Conservation (phyloP, 2,113 vertebrate genomes). For the Carassius carassius region DNA sequence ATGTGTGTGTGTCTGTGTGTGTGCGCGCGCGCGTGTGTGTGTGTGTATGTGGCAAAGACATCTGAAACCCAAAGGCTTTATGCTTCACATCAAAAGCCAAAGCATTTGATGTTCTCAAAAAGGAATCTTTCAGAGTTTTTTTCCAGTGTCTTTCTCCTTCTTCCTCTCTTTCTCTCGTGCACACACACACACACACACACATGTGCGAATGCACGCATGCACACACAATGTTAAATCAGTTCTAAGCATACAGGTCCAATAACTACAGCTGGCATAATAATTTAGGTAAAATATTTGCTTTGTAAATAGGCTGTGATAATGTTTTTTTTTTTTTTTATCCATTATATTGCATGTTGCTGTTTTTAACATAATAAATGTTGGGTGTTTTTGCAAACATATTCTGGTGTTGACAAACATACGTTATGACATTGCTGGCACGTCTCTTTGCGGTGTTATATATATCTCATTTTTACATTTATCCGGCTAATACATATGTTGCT, state of each 20-base stretch:
- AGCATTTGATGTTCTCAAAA: constrained; percentile 52
- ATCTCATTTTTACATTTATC: background rate
- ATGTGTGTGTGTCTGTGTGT: constrained; percentile 8
- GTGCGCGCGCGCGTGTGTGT: background rate
- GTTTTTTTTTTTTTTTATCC: background rate
- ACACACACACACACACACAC: constrained; percentile 11
- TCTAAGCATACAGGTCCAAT: background rate
- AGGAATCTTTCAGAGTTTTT: constrained; percentile 32
- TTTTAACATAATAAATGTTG: background rate
- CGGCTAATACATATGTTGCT: background rate
- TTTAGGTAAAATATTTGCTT: too few species aligned
- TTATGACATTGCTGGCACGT: background rate
- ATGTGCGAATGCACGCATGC: too few species aligned
- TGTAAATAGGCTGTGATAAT: background rate
- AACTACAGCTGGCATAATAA: background rate
- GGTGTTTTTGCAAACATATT: background rate
- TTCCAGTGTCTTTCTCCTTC: background rate
- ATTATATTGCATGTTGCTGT: background rate
- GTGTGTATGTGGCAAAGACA: constrained; percentile 24
- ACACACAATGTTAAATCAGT: background rate
- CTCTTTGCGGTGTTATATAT: background rate
- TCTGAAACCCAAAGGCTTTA: constrained; percentile 52
- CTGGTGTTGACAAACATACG: background rate
- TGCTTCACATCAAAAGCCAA: constrained; percentile 50
- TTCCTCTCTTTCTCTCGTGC: constrained; percentile 15